Evolutionary conservation across 2,797 vertebrate genomes (phyloP).

Genomic region (Linurgus olivaceus): DNA sequence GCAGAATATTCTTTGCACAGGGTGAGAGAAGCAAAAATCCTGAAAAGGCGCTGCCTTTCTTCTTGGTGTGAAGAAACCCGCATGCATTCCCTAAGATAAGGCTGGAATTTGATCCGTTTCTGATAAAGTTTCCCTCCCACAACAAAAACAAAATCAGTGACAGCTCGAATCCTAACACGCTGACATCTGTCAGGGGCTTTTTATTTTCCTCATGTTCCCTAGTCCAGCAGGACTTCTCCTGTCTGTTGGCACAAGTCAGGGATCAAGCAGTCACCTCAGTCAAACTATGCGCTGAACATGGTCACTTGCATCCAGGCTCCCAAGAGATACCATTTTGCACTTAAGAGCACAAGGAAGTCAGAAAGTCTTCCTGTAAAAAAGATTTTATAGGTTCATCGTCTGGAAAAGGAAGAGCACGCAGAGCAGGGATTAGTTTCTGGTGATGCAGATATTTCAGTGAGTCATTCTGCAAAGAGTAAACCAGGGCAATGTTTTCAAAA

Average conservation of each 20-base stretch:
- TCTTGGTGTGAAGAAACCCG: no score
- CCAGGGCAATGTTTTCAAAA: background rate
- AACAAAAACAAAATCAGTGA: background rate
- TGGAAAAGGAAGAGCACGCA: background rate
- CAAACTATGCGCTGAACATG: background rate
- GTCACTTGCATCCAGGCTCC: background rate
- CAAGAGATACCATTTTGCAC: background rate
- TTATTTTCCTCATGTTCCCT: background rate
- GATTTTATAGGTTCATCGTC: background rate
- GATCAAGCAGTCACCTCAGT: background rate
- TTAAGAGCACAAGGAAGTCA: background rate
- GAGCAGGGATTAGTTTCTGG: background rate
- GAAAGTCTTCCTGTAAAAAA: background rate
- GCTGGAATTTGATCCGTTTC: conserved; percentile 36
- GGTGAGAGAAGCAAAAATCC: background rate
- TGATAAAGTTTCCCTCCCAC: background rate
- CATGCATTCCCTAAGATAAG: conserved; percentile 9
- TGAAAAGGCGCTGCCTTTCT: background rate
- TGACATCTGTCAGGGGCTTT: background rate
- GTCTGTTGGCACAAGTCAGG: background rate
- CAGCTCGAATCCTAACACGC: background rate
- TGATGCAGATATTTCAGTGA: background rate
- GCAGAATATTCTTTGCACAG: background rate
- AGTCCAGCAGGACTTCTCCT: background rate
- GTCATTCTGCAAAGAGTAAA: background rate